A percentile compares a stretch with the other conserved stretches of the same genome.
Conservation (phyloP, 2,888 invertebrate species). For the Cheilosia vernalis region DNA sequence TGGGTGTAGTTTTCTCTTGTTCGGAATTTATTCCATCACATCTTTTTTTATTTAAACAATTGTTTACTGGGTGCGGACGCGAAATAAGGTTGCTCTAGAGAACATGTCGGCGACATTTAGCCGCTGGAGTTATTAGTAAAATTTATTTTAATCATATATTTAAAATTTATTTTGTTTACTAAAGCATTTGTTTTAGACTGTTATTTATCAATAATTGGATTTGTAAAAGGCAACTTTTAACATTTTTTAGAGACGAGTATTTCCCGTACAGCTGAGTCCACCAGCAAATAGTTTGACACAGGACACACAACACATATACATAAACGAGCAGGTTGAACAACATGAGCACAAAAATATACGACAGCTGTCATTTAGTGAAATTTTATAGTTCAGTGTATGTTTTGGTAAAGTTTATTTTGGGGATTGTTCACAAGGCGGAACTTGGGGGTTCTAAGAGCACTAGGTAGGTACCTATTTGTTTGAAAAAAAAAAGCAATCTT, state of each 20-base stretch:
- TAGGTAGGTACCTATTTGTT: too few relatives aligned
- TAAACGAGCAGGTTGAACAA: conserved; percentile 40
- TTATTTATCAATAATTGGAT: conserved; percentile 36
- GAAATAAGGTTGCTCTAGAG: conserved; percentile 46
- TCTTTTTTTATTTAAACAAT: conserved; percentile 67
- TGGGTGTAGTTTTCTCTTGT: conserved; percentile 36
- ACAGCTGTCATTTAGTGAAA: conserved; percentile 48
- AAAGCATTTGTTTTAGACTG: conserved; percentile 17
- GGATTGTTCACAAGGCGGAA: background rate
- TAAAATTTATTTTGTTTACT: conserved; percentile 15
- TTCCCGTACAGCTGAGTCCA: conserved; percentile 70
- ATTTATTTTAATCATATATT: conserved; percentile 29
- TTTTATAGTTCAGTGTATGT: conserved; percentile 36
- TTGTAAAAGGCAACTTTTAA: conserved; percentile 48
- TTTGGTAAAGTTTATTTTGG: background rate
- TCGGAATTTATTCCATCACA: conserved; percentile 58
- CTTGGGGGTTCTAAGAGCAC: too few relatives aligned
- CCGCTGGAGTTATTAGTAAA: conserved; percentile 18
- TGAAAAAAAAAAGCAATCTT: too few relatives aligned
- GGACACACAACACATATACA: conserved; percentile 45
- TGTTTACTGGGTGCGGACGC: conserved; percentile 75
- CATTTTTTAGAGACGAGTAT: conserved; percentile 57
- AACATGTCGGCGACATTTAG: conserved; percentile 54
- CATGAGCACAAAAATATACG: background rate
- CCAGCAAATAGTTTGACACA: conserved; percentile 73